Evolutionary conservation across 2,113 vertebrate species (phyloP).

Genomic region (Procavia capensis): DNA sequence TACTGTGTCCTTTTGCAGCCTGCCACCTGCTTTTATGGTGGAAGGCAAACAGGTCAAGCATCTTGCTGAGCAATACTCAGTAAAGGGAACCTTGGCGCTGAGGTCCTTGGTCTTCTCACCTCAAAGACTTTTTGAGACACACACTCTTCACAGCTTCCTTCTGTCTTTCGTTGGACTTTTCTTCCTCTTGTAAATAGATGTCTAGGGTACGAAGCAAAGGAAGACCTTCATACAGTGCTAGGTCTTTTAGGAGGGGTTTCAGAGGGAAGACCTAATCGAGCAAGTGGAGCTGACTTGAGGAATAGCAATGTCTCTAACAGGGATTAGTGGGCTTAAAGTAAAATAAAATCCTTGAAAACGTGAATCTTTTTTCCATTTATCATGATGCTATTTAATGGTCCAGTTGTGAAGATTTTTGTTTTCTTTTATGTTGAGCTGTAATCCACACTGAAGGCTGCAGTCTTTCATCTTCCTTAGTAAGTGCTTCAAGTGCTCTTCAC

Average conservation of each 20-base stretch:
- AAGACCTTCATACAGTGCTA: constrained; percentile 39
- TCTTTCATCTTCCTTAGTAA: too few species aligned
- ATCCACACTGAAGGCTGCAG: too few species aligned
- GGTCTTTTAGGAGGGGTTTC: constrained; percentile 49
- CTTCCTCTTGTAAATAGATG: constrained; percentile 48
- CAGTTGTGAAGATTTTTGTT: too few species aligned
- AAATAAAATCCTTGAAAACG: too few species aligned
- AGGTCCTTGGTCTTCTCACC: constrained; percentile 63
- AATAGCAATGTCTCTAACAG: background rate
- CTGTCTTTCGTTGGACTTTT: constrained; percentile 41
- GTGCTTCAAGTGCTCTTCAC: too few species aligned
- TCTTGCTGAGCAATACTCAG: constrained; percentile 54
- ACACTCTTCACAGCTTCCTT: constrained; percentile 56
- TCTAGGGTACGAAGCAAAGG: constrained; percentile 16
- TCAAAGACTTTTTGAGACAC: constrained; percentile 61
- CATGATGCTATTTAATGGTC: too few species aligned
- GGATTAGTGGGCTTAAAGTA: background rate
- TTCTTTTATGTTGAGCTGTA: too few species aligned
- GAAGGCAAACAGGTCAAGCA: constrained; percentile 42
- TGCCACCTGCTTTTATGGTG: constrained; percentile 64
- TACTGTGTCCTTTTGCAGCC: constrained; percentile 50
- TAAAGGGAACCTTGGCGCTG: constrained; percentile 19
- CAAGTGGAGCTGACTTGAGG: background rate
- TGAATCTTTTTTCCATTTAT: too few species aligned
- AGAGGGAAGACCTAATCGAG: constrained; percentile 42